Evolutionary conservation across 2,797 vertebrate genomes (phyloP).

Genomic region (Fistularia commersonii): DNA sequence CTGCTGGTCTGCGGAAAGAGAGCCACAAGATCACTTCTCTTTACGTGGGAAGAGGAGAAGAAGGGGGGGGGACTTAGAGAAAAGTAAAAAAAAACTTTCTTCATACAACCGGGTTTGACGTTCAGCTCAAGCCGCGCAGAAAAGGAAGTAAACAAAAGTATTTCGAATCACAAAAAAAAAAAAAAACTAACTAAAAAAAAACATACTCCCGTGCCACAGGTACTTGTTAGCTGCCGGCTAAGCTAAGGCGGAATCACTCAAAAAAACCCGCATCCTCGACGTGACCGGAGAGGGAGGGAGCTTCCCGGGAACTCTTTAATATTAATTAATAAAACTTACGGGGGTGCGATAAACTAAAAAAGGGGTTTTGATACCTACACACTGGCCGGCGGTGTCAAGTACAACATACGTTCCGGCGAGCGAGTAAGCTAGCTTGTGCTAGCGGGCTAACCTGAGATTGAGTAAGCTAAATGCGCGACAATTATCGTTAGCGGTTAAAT

Average conservation of each 20-base stretch:
- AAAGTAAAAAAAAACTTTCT: neutral
- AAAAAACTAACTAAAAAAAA: constrained; percentile 10
- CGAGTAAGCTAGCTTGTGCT: constrained; percentile 11
- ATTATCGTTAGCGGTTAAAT: constrained; percentile 47
- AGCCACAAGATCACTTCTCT: constrained; percentile 41
- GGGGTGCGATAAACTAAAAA: too few relatives aligned
- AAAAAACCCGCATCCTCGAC: constrained; percentile 15
- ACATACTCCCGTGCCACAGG: constrained; percentile 25
- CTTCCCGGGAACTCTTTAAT: too few relatives aligned
- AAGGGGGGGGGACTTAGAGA: too few relatives aligned
- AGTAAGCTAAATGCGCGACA: constrained; percentile 43
- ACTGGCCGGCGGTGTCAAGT: neutral
- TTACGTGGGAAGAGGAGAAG: too few relatives aligned
- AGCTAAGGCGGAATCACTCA: constrained; percentile 49
- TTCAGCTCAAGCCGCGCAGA: too few relatives aligned
- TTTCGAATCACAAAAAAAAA: too few relatives aligned
- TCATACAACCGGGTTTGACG: neutral
- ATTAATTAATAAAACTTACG: too few relatives aligned
- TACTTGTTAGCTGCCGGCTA: constrained; percentile 51
- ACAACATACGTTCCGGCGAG: too few relatives aligned
- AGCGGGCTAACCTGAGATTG: constrained; percentile 26
- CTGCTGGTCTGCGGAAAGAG: constrained; percentile 76
- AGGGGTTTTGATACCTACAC: too few relatives aligned
- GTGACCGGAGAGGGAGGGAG: neutral
- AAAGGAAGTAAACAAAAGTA: too few relatives aligned